Evolutionary conservation across 2,113 vertebrate genomes (phyloP), one percentile per base, ranked within the genome.

Genomic region (Nycticryphes semicollaris): DNA sequence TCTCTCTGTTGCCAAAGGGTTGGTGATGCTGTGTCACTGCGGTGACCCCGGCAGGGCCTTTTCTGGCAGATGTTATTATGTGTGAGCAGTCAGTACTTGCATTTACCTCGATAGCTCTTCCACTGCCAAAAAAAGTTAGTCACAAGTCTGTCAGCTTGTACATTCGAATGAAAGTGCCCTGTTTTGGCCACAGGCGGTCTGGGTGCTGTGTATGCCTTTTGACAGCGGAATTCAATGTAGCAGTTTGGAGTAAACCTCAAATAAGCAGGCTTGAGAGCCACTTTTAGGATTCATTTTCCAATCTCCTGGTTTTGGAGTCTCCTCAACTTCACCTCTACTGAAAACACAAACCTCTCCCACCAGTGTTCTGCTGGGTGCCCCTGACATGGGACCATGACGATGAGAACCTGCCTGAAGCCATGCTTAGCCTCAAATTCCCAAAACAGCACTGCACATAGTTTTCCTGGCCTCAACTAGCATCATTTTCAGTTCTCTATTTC

Each of bases 321-420:
- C 27, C 45, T 92, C 10, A 4, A 28, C 43, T 83, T 57, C 28
- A 64, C 35, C 28, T 48, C 10, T 57, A 27, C 45, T 63, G 48
- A 66, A 83, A 47, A 67, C 62, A 69, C 50, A 91, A 33, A 57
- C 69, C 18, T 19, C 62, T 88, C 82, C 60, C 54, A 59, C 28
- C 20, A 19, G 7, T 9, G 3, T 14, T 22, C 19, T 78, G 28
- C 21, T 51, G 28, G 7, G 16, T 89, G 27, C 47, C 22, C 20
- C 31, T 62, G n/a, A 19, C 1, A 0, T 31, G 11, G 30, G 4
- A 39, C 39, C 39, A 39, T 39, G 0, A 35, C 45, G 39, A 81
- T 33, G 59, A 82, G 68, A 89, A 84, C 31, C 37, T 85, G 22
- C 48, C 57, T 41, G 30, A 72, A 83, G 84, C 41, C 25, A 20